phyloP scores from a whole-genome alignment of 2,888 invertebrate genomes.

The Apantesis nais region DNA sequence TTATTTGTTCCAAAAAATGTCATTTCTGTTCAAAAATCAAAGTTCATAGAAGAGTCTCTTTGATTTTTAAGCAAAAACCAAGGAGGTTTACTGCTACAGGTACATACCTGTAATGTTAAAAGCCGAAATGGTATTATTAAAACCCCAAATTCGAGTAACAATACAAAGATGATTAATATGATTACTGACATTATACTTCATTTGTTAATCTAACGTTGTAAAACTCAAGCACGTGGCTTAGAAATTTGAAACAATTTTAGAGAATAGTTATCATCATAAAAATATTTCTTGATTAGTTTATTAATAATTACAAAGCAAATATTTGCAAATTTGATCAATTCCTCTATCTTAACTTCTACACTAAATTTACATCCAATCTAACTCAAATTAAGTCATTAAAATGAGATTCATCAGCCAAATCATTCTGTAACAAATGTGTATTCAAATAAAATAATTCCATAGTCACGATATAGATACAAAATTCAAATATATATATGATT shows the following conservation, averaged over 20 bases:
- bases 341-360: background rate
- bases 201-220: no score
- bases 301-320: background rate
- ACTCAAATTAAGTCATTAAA: slow-evolving; percentile 12
- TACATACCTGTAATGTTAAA: no score
- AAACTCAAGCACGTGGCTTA: no score
- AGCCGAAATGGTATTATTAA: no score
- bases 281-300: background rate
- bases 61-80: no score
- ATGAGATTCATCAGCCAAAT: slow-evolving; percentile 8
- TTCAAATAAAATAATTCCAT: slow-evolving; percentile 10
- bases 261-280: background rate
- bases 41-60: no score
- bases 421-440: slow-evolving; percentile 10
- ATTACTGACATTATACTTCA: no score
- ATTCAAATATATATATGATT: background rate
- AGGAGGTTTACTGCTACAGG: no score
- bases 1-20: no score
- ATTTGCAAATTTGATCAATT: background rate
- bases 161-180: no score
- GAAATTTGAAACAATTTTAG: background rate
- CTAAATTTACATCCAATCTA: background rate
- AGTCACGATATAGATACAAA: slow-evolving; percentile 16
- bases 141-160: no score
- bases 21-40: no score